phyloP scores from a whole-genome alignment of 1,140 invertebrate species.

The Drosophila albomicans region DNA sequence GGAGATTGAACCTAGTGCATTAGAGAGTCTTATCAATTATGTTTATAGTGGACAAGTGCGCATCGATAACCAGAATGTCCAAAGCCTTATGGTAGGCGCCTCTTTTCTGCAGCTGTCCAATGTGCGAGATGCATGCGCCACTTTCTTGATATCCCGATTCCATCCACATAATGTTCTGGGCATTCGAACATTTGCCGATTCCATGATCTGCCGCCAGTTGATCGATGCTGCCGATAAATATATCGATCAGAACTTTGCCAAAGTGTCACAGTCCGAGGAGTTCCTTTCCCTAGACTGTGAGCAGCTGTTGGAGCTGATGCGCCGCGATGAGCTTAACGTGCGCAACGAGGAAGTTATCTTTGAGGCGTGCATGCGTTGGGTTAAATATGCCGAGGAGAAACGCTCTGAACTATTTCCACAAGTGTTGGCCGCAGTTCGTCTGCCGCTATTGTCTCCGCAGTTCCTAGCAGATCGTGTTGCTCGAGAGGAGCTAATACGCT shows the following conservation, averaged over 20 bases:
- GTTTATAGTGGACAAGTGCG: slow-evolving; percentile 93
- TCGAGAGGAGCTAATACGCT: slow-evolving; percentile 92
- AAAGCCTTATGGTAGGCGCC: slow-evolving; percentile 93
- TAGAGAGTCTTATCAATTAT: slow-evolving; percentile 94
- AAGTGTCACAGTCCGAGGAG: slow-evolving; percentile 92
- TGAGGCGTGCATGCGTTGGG: slow-evolving; percentile 93
- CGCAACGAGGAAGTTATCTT: slow-evolving; percentile 91
- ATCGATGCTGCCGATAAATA: slow-evolving; percentile 92
- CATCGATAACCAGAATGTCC: slow-evolving; percentile 93
- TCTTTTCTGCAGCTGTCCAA: slow-evolving; percentile 93
- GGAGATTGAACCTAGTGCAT: slow-evolving; percentile 92
- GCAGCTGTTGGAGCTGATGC: slow-evolving; percentile 91
- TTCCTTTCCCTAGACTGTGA: slow-evolving; percentile 87
- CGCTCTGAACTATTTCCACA: slow-evolving; percentile 88
- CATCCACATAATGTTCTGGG: slow-evolving; percentile 94
- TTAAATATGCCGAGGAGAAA: slow-evolving; percentile 88
- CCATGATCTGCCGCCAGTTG: slow-evolving; percentile 90
- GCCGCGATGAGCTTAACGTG: slow-evolving; percentile 92
- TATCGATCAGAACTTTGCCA: slow-evolving; percentile 93
- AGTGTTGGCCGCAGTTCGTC: slow-evolving; percentile 90
- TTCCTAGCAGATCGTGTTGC: slow-evolving; percentile 94
- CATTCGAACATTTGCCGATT: slow-evolving; percentile 93
- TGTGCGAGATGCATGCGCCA: slow-evolving; percentile 94
- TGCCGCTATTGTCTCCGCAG: slow-evolving; percentile 93
- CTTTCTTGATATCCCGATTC: slow-evolving; percentile 92